Base-by-base conservation (phyloP, 2,113 vertebrate genomes). In the Gymnobelideus leadbeateri region DNA sequence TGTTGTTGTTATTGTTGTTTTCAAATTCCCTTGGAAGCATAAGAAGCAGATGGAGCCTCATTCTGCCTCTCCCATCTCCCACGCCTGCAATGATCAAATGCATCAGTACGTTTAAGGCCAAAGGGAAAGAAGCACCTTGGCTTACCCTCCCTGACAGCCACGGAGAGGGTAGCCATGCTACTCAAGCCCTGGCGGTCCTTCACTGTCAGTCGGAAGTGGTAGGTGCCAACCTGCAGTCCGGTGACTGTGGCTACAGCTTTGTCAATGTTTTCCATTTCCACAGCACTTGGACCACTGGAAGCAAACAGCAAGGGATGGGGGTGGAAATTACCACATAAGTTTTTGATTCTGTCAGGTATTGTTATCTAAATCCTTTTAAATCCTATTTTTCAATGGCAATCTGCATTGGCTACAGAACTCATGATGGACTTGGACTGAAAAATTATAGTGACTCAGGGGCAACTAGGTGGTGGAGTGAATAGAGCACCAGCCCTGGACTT, bases 141-240 rank as follows among this genome's bases (percentile, higher is more conserved):
- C 98, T 98, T 97, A 99, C 99, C 99, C 98, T 99, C 98, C 96
- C 98, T 99, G 54, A 99, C 98, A 4, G 98, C 98, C 96, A 99
- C 31, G 0, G 98, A 98, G 7, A 99, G 98, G 0, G 97, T 95
- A 9, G 99, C 97, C 0, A 98, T 98, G 98, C 98, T 99, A 97
- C 98, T 99, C 92, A 98, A 98, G 95, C 99, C 99, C 98, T 99
- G 98, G 89, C 98, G 98, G 98, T 99, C 99, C 49, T 95, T 98
- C 50, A 99, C 99, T 0, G 98, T 99, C 97, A 99, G 96, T 19
- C 96, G 98, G 98, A 99, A 99, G 97, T 94, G 98, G 96, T 99
- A 99, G 93, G 98, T 98, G 8, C 99, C 99, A 68, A 97, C 97
- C 51, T 98, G 98, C 1, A 99, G 98, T 31, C 99, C 99, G 0